These are phyloP conservation scores for Dorcus parallelipipedus DNA, from an alignment of 2,888 invertebrate species.

Conservation along the genomic window DNA sequence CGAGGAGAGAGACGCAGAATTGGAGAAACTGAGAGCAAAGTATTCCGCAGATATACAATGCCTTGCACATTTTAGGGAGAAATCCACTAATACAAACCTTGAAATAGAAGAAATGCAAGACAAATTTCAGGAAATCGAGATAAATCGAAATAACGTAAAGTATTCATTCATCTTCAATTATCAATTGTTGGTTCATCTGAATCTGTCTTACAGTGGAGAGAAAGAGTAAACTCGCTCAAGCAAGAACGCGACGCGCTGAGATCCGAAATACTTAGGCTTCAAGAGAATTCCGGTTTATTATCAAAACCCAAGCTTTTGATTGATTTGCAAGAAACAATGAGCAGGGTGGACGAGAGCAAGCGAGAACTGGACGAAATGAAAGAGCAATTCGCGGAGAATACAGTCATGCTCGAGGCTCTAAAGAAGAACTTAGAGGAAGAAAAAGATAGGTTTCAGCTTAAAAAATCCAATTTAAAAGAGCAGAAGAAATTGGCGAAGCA, in stretches of 20 bases:
- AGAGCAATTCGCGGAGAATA: conserved; percentile 24
- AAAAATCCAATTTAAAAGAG: conserved; percentile 1
- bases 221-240: conserved; percentile 44
- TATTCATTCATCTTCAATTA: not conserved
- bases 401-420: conserved; percentile 18
- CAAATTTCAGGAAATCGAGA: conserved; percentile 25
- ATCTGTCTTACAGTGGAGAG: conserved; percentile 29
- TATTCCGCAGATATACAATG: conserved; percentile 52
- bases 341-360: conserved; percentile 37
- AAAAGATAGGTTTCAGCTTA: conserved; percentile 22
- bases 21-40: conserved; percentile 49
- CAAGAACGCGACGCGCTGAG: conserved; percentile 47
- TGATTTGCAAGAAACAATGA: conserved; percentile 49
- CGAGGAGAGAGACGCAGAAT: conserved; percentile 55
- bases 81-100: conserved; percentile 45
- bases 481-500: conserved; percentile 8
- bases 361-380: conserved; percentile 23
- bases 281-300: conserved; percentile 52
- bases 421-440: conserved; percentile 23
- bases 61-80: conserved; percentile 54
- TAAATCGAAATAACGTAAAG: conserved; percentile 24
- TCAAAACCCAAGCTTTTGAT: conserved; percentile 50
- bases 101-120: conserved; percentile 36
- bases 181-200: not conserved
- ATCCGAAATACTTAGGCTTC: conserved; percentile 44